Evolutionary conservation across 2,888 invertebrate genomes (phyloP).

Genomic region (Lampropteryx suffumata): DNA sequence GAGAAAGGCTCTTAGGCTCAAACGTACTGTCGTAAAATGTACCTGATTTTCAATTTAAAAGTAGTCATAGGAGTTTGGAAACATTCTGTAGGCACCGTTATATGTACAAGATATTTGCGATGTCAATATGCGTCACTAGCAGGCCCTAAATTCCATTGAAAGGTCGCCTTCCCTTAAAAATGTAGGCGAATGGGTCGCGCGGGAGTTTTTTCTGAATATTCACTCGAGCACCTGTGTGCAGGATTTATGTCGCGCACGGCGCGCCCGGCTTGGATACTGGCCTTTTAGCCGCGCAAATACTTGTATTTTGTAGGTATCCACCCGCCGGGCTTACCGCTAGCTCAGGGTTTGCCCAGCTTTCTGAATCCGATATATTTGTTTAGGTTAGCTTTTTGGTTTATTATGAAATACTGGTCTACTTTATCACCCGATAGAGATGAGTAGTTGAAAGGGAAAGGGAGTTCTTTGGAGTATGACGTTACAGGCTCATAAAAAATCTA

Average conservation of each 20-base stretch:
- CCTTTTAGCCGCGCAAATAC: slow-evolving; percentile 15
- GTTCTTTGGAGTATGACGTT: too few species aligned
- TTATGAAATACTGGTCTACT: too few species aligned
- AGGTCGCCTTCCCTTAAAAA: slow-evolving; percentile 49
- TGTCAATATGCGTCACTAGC: slow-evolving; percentile 4
- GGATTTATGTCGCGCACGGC: slow-evolving; percentile 20
- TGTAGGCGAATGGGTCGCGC: slow-evolving; percentile 43
- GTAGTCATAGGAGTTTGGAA: too few species aligned
- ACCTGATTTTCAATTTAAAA: too few species aligned
- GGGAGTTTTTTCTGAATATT: slow-evolving; percentile 22
- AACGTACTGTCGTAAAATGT: neutral
- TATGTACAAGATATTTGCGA: too few species aligned
- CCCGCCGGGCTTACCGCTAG: neutral
- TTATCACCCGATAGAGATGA: too few species aligned
- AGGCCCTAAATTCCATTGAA: slow-evolving; percentile 23
- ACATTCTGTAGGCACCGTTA: too few species aligned
- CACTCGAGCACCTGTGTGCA: slow-evolving; percentile 18
- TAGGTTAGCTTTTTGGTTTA: neutral
- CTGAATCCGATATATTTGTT: neutral
- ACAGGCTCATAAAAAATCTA: too few species aligned
- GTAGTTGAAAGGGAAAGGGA: too few species aligned
- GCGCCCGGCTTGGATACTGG: neutral
- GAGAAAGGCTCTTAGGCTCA: neutral
- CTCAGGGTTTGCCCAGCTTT: neutral
- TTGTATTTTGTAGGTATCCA: neutral